Evolutionary conservation across 1,140 invertebrate genomes (phyloP), one percentile per base, ranked within the genome.

Genomic region (Leucophenga varia): DNA sequence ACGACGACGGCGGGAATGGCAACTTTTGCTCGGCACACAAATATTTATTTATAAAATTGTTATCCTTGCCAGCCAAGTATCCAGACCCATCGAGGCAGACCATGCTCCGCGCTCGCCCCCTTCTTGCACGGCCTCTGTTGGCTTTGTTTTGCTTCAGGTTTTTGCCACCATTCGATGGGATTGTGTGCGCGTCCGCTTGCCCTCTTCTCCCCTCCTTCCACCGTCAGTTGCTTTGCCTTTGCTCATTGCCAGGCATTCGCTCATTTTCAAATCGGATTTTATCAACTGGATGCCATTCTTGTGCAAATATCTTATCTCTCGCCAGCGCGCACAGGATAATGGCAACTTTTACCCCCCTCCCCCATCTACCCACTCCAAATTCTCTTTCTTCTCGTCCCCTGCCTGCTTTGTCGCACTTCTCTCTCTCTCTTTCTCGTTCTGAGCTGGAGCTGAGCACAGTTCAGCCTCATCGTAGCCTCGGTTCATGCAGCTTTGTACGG

Each of bases 31-130:
- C 38, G 49, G 63, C 53, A 59, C 63, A 59, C 63, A 65, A 65
- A 65, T 65, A 65, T 65, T 65, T 65, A 65, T 65, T 65, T 65
- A 65, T 65, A 65, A 65, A 65, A 65, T 65, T 65, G 63, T 65
- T 65, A 65, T 65, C 63, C 63, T 57, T 63, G 49, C 57, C 58
- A 28, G 41, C 42, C 44, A 31, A 37, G 48, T 32, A 21, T 49
- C 49, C 40, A 14, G 22, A 34, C 21, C 41, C 37, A 22, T 13
- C 36, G 34, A 30, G 17, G 38, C 19, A 43, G 20, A 36, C 22
- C 22, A 14, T 10, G 2, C 3, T 21, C 19, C 7, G 6, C 25
- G 1, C 22, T 25, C 8, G 2, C 3, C 9, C 47, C 2, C 32
- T 34, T 12, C 9, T 12, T 16, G 14, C n/a, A n/a, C n/a, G n/a